Base-by-base conservation (phyloP, 2,797 vertebrate genomes). In the Pangasius macronema region DNA sequence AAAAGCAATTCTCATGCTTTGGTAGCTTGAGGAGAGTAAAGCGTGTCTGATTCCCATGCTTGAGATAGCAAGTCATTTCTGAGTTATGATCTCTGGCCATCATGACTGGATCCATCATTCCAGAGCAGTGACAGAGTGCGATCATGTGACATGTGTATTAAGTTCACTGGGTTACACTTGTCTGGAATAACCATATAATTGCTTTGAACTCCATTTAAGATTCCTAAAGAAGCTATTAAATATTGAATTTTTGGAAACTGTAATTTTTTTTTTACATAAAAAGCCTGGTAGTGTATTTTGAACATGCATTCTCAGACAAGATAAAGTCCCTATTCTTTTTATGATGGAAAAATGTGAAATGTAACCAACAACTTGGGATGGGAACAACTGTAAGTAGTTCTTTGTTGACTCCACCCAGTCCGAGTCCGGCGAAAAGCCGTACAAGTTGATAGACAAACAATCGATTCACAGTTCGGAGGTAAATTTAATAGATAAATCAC, bases 81-180 rank as follows among this genome's bases (percentile, higher is more conserved):
- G 49, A 82, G 39, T 76, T 46, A 80, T 14, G 6, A 55, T 10
- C 63, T 20, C 42, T 73, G 16, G 14, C 59, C 87, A 51, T 63
- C 57, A 57, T 30, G 81, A 39, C 80, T 68, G 61, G 42, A 9
- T 20, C 67, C 55, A 49, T 63, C 70, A 83, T 86, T 77, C 80
- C 76, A 36, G 24, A 83, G 57, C 18, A 59, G 67, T 67, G 79
- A 84, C 24, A 3, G 70, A 46, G 46, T 63, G 27, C 14, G 42
- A 65, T 90, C 89, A 89, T 89, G 80, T 90, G 84, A 86, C 73
- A 51, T 33, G 22, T 42, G 79, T 86, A 85, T 89, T 82, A 87
- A 9, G 80, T 87, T 88, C 51, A 49, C 22, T 77, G 61, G 20
- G n/a, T 67, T 67, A 83, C 61, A 65, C 61, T 67, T 67, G 61